Conservation (phyloP, 2,888 invertebrate genomes). For the Dryobotodes eremita region DNA sequence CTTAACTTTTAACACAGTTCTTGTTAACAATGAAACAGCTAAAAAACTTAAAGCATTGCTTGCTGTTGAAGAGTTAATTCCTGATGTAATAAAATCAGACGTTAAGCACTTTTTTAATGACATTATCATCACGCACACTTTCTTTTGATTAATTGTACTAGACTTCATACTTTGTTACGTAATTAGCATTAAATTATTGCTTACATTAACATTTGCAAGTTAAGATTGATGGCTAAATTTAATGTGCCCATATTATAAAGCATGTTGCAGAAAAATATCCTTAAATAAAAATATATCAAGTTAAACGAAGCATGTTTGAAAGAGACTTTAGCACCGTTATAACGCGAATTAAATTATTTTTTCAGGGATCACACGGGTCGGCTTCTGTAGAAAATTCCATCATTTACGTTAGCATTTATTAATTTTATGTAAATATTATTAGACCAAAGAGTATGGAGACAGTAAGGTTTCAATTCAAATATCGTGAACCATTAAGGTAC, state of each 20-base stretch:
- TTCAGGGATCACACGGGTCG: constrained; percentile 5
- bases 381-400: constrained; percentile 18
- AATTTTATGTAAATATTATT: constrained; percentile 20
- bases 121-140: constrained; percentile 14
- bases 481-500: not conserved
- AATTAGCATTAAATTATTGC: constrained; percentile 33
- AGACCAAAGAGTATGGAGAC: not conserved
- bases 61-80: constrained; percentile 17
- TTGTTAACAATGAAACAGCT: constrained; percentile 24
- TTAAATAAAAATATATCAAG: constrained; percentile 1
- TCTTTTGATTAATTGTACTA: constrained; percentile 26
- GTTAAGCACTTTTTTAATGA: constrained; percentile 13
- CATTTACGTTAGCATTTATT: constrained; percentile 17
- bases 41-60: not conserved
- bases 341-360: constrained; percentile 17
- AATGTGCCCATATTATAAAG: not conserved
- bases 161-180: constrained; percentile 4
- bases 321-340: constrained; percentile 16
- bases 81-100: constrained; percentile 20
- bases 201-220: constrained; percentile 36
- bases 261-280: constrained; percentile 13
- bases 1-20: constrained; percentile 20
- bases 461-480: not conserved
- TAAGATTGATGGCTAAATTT: constrained; percentile 41
- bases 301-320: constrained; percentile 23